Percentiles rank a stretch among this genome's conserved stretches.
Evolutionary conservation across 1,140 invertebrate species (phyloP).

Genomic region (Glomeris maerens): DNA sequence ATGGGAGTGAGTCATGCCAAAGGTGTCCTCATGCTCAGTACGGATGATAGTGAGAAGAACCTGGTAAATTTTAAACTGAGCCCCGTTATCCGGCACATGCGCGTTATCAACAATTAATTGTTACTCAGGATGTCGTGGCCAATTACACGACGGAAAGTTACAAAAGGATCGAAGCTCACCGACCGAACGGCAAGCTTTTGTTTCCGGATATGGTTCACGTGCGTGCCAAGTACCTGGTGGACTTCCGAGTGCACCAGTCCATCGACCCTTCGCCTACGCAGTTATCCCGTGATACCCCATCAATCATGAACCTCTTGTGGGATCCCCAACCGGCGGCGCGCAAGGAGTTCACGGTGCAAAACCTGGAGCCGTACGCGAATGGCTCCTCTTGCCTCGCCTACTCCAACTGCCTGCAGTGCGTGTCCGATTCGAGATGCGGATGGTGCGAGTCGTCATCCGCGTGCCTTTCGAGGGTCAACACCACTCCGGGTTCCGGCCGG

Average conservation of each 20-base stretch:
- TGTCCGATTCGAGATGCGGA: constrained; percentile 73
- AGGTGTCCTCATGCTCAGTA: neutral
- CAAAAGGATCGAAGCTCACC: constrained; percentile 7
- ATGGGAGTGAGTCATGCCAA: neutral
- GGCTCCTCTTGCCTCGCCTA: constrained; percentile 57
- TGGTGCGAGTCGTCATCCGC: constrained; percentile 52
- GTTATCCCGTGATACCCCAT: no score
- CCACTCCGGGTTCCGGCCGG: neutral
- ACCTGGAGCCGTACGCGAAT: constrained; percentile 67
- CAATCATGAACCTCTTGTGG: no score
- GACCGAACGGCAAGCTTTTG: constrained; percentile 14
- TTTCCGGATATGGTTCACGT: constrained; percentile 23
- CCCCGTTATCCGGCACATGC: no score
- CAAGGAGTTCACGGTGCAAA: constrained; percentile 68
- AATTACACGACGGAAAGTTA: constrained; percentile 26
- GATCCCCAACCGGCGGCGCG: no score
- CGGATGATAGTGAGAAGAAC: constrained; percentile 6
- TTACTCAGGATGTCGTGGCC: constrained; percentile 37
- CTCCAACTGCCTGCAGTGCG: constrained; percentile 68
- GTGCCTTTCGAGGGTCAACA: neutral
- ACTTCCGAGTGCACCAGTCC: constrained; percentile 50
- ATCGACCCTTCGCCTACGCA: no score
- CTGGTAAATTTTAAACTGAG: neutral
- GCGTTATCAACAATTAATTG: constrained; percentile 10
- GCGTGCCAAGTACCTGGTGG: constrained; percentile 44